Base-by-base conservation (phyloP, 2,113 vertebrate genomes). In the Dipodomys ordii region DNA sequence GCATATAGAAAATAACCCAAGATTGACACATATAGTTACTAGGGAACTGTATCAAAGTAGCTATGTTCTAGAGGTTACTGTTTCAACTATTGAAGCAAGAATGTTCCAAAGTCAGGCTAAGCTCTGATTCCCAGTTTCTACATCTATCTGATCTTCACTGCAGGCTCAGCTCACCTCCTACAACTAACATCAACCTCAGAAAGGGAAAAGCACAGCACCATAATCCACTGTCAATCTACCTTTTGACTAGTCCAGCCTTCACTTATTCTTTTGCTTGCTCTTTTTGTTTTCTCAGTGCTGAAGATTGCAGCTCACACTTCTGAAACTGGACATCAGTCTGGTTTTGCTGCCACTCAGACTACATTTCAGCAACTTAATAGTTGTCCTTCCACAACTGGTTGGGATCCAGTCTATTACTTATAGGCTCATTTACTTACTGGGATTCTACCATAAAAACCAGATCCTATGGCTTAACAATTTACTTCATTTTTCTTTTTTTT, bases 71-170 rank as follows among this genome's bases (percentile, higher is more conserved):
- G 78, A 35, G 13, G 0, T 44, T 78, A 74, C 64, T 62, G 49
- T 19, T 7, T 95, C 28, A 95, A 94, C 81, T 67, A 74, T 2
- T 72, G 30, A 88, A 76, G 5, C 11, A 15, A 91, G 18, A 88
- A 94, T 32, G 25, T 69, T 93, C 20, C 46, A 83, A 92, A 95
- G 84, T 19, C 46, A 94, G 57, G 53, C 85, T 65, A 93, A 93
- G 28, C 35, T 69, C 30, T 87, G 27, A 60, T 60, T 91, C 57
- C 64, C 72, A 92, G 25, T 53, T 93, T 72, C 35, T 77, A 12
- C 35, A 39, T 65, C 7, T 90, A 73, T 73, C 35, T 87, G 62
- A 76, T 65, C 27, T 72, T n/a, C 8, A 84, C 1, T 84, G 64
- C 64, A 94, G 44, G 71, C 12, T 92, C 46, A 72, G 27, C 3